Evolutionary conservation across 2,797 vertebrate genomes (phyloP), one percentile per base, ranked within the genome.

Genomic region (Chloroceryle amazona): DNA sequence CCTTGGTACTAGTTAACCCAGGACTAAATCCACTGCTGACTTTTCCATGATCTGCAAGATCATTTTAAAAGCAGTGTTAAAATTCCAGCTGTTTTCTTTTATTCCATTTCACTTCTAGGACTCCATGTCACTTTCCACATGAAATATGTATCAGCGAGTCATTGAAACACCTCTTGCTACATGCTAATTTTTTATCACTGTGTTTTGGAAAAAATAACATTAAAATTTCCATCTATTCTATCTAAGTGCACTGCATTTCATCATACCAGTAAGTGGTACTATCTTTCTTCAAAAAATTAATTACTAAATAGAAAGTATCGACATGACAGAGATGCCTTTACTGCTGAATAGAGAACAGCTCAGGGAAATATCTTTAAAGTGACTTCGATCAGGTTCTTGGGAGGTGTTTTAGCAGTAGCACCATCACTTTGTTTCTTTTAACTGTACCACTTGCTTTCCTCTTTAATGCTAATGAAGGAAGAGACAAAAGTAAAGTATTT

Each of bases 251-350:
- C 8, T 78, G 44, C 47, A 39, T 66, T 76, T 44, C 23, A 51
- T 42, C 21, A 17, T 29, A 35, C 2, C 21, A 54, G 29, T 12
- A 46, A 86, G 33, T 10, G 6, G 9, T 33, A 61, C 15, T 62
- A 4, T 20, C 57, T 73, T 55, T 37, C 19, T 62, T 47, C 60
- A n/a, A 72, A 28, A 72, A 82, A 54, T 6, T 26, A 62, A 78
- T 52, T 66, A 86, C 31, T 58, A 72, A 49, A 35, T 21, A 74
- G 58, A 73, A 81, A 89, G 47, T 79, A 28, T 67, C 57, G 72
- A 3, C 25, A 54, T 72, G 51, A 70, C 33, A 87, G n/a, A 62
- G 21, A 39, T n/a, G 33, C 14, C 6, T 82, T 85, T 54, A 58
- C 25, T 23, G 18, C 20, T 44, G 6, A 90, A 39, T 28, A 31